Conservation (phyloP, 53 echinoderm and acorn worm species). For the Holothuria scabra region DNA sequence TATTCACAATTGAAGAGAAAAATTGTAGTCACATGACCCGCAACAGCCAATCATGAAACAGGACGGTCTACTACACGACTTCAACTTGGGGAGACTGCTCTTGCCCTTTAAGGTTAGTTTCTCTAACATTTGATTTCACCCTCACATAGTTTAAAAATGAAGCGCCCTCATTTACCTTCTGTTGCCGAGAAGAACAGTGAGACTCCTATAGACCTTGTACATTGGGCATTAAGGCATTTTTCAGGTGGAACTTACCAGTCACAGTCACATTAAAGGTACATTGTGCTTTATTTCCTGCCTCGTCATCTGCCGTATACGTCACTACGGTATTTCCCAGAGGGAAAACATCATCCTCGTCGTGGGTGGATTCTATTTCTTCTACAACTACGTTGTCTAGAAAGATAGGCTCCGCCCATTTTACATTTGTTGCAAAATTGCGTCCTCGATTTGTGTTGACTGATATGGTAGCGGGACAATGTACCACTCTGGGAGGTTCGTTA, state of each 20-base stretch:
- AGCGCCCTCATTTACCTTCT: no score
- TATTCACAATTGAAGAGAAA: no score
- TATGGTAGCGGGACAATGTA: constrained; percentile 64
- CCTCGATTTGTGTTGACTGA: constrained; percentile 62
- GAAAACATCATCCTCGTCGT: constrained; percentile 40
- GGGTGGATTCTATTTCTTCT: constrained; percentile 48
- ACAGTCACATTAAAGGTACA: constrained; percentile 79
- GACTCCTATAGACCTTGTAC: no score
- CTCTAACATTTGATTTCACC: no score
- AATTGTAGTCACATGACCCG: no score
- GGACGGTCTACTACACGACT: no score
- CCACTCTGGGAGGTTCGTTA: constrained; percentile 63
- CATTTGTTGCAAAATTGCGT: constrained; percentile 61
- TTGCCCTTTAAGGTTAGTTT: no score
- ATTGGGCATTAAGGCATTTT: no score
- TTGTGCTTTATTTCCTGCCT: constrained; percentile 60
- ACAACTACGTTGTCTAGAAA: constrained; percentile 71
- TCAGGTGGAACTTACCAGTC: constrained; percentile 53
- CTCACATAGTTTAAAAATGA: no score
- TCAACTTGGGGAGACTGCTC: no score
- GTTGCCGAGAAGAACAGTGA: no score
- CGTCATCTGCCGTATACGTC: constrained; percentile 74
- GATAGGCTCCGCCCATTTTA: constrained; percentile 67
- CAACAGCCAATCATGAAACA: no score
- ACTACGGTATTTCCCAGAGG: constrained; percentile 68